phyloP scores from a whole-genome alignment of 2,888 invertebrate species.

The Eupelmus urozonus region DNA sequence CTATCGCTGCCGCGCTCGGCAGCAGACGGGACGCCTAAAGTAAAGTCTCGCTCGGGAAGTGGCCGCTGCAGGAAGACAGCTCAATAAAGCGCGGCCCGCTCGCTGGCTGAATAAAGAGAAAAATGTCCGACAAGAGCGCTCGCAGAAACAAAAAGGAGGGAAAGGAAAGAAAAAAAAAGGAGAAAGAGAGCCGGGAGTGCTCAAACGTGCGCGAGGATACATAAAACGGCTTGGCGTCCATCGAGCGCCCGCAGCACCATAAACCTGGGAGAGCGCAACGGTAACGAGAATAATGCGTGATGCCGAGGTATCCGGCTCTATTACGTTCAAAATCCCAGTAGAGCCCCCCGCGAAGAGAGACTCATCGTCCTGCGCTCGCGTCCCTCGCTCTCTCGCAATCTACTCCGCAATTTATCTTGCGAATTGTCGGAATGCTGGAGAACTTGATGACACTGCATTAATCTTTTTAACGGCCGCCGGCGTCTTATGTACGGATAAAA shows the following conservation, averaged over 20 bases:
- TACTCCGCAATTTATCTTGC: conserved; percentile 56
- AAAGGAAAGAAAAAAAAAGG: background rate
- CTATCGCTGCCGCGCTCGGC: background rate
- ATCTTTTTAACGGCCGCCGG: conserved; percentile 51
- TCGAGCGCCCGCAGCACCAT: conserved; percentile 56
- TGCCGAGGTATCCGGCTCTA: conserved; percentile 64
- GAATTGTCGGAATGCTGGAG: conserved; percentile 57
- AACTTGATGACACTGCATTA: conserved; percentile 56
- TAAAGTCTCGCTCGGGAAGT: conserved; percentile 27
- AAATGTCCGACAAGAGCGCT: conserved; percentile 17
- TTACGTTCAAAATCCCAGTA: conserved; percentile 68
- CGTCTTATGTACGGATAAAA: conserved; percentile 32
- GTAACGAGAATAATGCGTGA: conserved; percentile 72
- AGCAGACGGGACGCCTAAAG: background rate
- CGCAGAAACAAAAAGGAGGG: background rate
- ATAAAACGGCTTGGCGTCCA: conserved; percentile 25
- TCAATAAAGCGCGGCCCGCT: conserved; percentile 8
- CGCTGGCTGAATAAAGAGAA: conserved; percentile 21
- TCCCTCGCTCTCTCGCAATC: conserved; percentile 46
- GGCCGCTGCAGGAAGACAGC: background rate
- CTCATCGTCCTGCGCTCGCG: conserved; percentile 58
- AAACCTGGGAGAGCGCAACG: conserved; percentile 62
- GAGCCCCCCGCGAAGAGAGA: conserved; percentile 56
- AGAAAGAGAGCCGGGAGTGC: background rate
- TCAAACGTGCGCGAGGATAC: background rate